phyloP scores from a whole-genome alignment of 1,140 invertebrate species.

The Neodiprion lecontei region DNA sequence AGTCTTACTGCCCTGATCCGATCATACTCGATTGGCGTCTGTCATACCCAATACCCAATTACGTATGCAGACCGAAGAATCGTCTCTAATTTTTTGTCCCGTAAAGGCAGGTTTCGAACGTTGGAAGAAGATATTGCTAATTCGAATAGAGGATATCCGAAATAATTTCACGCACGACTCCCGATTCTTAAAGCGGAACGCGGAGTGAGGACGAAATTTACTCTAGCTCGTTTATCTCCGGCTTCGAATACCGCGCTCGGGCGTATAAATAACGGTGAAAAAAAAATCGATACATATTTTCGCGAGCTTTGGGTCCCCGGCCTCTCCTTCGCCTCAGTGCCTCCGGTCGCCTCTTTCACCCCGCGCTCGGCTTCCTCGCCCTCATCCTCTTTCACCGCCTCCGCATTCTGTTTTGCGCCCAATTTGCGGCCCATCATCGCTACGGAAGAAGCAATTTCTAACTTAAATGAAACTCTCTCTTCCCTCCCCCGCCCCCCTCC shows the following conservation, averaged over 20 bases:
- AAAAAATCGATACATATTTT: slow-evolving; percentile 2
- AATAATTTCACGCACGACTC: neutral
- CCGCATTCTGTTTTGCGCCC: slow-evolving; percentile 56
- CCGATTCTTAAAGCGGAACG: neutral
- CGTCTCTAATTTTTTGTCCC: no score
- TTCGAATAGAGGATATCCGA: neutral
- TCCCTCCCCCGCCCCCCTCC: slow-evolving; percentile 24
- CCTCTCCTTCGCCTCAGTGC: neutral
- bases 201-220: neutral
- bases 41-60: no score
- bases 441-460: slow-evolving; percentile 64
- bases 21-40: no score
- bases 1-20: no score
- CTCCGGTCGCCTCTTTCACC: slow-evolving; percentile 26
- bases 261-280: slow-evolving; percentile 1
- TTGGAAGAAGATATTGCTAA: no score
- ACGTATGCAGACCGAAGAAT: no score
- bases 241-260: neutral
- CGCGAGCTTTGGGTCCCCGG: neutral
- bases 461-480: slow-evolving; percentile 62
- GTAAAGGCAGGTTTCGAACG: no score
- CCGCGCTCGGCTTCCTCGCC: slow-evolving; percentile 20
- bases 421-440: slow-evolving; percentile 62
- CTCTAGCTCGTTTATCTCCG: neutral
- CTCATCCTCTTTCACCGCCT: slow-evolving; percentile 23